Evolutionary conservation across 2,113 vertebrate species (phyloP), one percentile per base, ranked within the genome.

Genomic region (Amphiprion ocellaris): DNA sequence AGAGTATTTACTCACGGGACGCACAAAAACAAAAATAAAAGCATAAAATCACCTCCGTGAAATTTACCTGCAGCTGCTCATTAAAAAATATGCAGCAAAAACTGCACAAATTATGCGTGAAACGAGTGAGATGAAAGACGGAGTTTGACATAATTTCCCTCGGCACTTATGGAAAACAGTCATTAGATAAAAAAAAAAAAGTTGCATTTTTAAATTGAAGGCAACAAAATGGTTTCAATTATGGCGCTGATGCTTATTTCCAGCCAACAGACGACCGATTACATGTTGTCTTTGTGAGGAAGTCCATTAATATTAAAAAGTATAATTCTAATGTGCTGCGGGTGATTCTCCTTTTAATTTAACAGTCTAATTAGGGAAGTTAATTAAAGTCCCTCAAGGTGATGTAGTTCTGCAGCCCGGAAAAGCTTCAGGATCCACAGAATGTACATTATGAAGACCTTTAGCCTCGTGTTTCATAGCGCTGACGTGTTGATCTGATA

Each of bases 361-460:
- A 60, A 79, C 69, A 61, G 39, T 64, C 66, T 89, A 87, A 92
- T 92, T 83, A 80, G 63, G 85, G 82, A 89, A 81, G 69, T 85
- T 90, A 86, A 87, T 91, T 87, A 85, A 68, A 60, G 17, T 26
- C 68, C 83, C 89, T 82, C 9, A 23, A 74, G 84, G 76, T 37
- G 67, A 58, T 10, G n/a, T 54, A 49, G n/a, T 61, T 44, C 17
- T 55, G 49, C 50, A 8, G 77, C 53, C 59, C 5, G 24, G 46
- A 75, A 47, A 63, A 63, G 54, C 12, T 75, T 28, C 11, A 47
- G 17, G 62, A 62, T 33, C 46, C 17, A 12, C 65, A 37, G 41
- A 16, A 30, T 46, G 30, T 39, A 15, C 16, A 37, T 26, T 54
- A 41, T 55, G 30, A 46, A 59, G 50, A 52, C 23, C 33, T 69